A percentile compares a stretch with the other conserved stretches of the same genome.
Conservation (phyloP, 1,140 invertebrate species). For the Doryteuthis pealeii region DNA sequence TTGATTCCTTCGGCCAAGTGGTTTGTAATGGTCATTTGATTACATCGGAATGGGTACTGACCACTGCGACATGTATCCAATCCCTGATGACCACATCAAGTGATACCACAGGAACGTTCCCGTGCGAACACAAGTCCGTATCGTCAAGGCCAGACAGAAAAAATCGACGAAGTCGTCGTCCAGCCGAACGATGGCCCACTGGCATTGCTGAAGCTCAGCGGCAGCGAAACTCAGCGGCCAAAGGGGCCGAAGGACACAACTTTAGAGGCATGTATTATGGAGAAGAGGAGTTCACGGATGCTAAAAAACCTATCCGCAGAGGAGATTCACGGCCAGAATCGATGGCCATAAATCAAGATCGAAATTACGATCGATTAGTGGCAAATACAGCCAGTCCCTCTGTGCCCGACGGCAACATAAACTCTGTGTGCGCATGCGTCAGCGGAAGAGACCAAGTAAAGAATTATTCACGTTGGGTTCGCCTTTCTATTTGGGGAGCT, state of each 20-base stretch:
- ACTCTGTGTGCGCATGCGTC: not conserved
- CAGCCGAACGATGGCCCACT: not conserved
- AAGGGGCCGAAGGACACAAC: not conserved
- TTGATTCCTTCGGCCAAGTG: constrained; percentile 3
- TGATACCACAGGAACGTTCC: not conserved
- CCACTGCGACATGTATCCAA: not conserved
- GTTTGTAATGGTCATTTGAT: not conserved
- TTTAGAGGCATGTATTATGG: not conserved
- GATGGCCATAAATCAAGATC: not conserved
- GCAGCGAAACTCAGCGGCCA: not conserved
- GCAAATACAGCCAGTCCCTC: not conserved
- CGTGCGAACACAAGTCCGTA: not conserved
- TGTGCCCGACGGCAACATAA: not conserved
- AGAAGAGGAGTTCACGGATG: not conserved
- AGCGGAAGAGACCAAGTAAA: not conserved
- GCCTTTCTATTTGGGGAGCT: not conserved
- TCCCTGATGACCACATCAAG: not conserved
- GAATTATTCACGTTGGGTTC: not conserved
- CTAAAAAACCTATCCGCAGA: not conserved
- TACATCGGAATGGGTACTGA: not conserved
- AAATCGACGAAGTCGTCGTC: not conserved
- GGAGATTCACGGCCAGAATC: not conserved
- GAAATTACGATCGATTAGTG: not conserved
- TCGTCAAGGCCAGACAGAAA: not conserved
- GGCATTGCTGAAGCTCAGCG: not conserved